Percentiles rank a stretch among this genome's conserved stretches.
Conservation (phyloP, 2,888 invertebrate genomes). For the Mayetiola destructor region DNA sequence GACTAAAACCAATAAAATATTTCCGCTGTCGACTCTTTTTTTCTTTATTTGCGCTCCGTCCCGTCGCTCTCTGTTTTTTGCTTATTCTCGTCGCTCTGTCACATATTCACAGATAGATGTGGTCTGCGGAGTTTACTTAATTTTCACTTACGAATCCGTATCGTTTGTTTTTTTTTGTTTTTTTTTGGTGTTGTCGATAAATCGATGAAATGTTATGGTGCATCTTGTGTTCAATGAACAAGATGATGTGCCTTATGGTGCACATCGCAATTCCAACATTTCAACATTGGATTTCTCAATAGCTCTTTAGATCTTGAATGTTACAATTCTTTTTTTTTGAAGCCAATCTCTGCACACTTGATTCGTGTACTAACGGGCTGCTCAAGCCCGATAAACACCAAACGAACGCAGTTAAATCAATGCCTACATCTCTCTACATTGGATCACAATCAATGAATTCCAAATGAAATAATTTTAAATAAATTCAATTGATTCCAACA, state of each 20-base stretch:
- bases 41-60: no score
- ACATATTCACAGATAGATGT: no score
- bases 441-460: not conserved
- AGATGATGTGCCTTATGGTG: conserved; percentile 1
- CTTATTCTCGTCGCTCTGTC: no score
- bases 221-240: not conserved
- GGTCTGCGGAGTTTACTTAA: conserved; percentile 1
- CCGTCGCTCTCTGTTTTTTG: no score
- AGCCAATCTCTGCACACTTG: not conserved
- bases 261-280: not conserved
- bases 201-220: not conserved
- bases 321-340: not conserved
- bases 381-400: not conserved
- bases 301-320: not conserved
- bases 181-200: conserved; percentile 6
- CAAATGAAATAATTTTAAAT: conserved; percentile 4
- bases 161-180: no score
- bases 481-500: conserved; percentile 6
- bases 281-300: not conserved
- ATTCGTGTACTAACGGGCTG: not conserved
- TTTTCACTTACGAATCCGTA: conserved; percentile 7
- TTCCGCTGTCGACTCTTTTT: not conserved
- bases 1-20: not conserved
- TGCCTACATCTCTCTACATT: no score
- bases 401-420: no score